Conservation (phyloP, 2,888 invertebrate genomes). For the Tetragonisca angustula region DNA sequence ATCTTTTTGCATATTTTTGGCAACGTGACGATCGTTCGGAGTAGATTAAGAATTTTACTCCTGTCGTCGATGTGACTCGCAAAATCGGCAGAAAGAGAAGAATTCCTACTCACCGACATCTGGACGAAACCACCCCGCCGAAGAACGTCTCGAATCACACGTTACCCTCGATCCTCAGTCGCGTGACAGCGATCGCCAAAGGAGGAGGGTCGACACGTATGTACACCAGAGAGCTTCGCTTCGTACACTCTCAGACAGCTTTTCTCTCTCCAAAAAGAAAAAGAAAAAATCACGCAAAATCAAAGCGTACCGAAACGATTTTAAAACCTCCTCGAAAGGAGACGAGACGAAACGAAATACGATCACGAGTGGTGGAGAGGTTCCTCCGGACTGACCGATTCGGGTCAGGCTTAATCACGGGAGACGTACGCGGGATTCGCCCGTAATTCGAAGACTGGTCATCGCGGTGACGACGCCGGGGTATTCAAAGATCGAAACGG, state of each 20-base stretch:
- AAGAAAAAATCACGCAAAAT: not conserved
- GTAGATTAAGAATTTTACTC: too few relatives aligned
- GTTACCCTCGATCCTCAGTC: constrained; percentile 21
- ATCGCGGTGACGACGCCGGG: constrained; percentile 76
- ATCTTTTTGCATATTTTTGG: too few relatives aligned
- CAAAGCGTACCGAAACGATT: not conserved
- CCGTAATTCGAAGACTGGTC: constrained; percentile 81
- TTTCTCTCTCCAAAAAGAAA: not conserved
- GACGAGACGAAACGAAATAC: constrained; percentile 3
- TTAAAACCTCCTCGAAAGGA: not conserved
- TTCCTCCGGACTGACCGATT: constrained; percentile 14
- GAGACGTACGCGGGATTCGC: constrained; percentile 74
- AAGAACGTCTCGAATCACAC: constrained; percentile 7
- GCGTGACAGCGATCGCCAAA: constrained; percentile 38
- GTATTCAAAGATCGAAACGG: constrained; percentile 81
- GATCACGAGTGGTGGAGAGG: constrained; percentile 19
- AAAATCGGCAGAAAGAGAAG: too few relatives aligned
- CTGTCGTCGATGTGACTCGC: too few relatives aligned
- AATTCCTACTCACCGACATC: constrained; percentile 60
- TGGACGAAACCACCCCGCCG: constrained; percentile 14
- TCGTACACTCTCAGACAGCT: not conserved
- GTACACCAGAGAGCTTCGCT: too few relatives aligned
- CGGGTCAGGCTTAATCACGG: constrained; percentile 32
- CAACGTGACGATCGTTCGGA: too few relatives aligned
- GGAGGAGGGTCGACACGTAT: constrained; percentile 28